These are phyloP conservation scores for Eilema sororculum DNA, from an alignment of 2,888 invertebrate genomes.

Conservation along the genomic window DNA sequence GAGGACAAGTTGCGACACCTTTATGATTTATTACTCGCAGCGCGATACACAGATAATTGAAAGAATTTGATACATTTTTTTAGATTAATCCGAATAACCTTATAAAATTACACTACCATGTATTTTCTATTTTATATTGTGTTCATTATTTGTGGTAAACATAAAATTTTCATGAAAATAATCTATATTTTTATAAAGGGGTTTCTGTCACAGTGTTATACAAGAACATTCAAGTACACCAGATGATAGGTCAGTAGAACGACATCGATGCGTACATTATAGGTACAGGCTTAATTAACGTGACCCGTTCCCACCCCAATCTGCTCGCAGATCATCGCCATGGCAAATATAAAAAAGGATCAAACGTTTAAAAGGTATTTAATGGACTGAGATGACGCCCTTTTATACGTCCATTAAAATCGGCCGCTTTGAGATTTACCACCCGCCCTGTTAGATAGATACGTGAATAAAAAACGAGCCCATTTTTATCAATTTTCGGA, in stretches of 20 bases:
- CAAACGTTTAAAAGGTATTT: conserved; percentile 87
- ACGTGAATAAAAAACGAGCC: conserved; percentile 72
- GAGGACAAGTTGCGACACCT: conserved; percentile 78
- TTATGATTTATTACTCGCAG: conserved; percentile 78
- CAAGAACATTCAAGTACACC: conserved; percentile 15
- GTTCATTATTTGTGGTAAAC: neutral
- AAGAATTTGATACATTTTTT: conserved; percentile 64
- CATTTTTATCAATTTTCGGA: conserved; percentile 74
- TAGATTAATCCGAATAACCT: conserved; percentile 26
- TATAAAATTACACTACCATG: neutral
- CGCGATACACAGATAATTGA: conserved; percentile 68
- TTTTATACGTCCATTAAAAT: conserved; percentile 85
- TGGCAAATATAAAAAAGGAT: conserved; percentile 85
- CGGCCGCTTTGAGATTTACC: conserved; percentile 82
- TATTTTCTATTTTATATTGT: neutral
- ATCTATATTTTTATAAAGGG: neutral
- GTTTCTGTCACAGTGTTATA: conserved; percentile 23
- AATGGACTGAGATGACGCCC: conserved; percentile 84
- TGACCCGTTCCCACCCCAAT: conserved; percentile 66
- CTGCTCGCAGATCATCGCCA: conserved; percentile 78
- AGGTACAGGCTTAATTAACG: conserved; percentile 74
- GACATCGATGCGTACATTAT: conserved; percentile 48
- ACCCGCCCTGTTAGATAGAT: conserved; percentile 69
- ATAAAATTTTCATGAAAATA: neutral
- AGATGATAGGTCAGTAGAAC: conserved; percentile 46